Evolutionary conservation across 2,797 vertebrate species (phyloP).

Genomic region (Cetoscarus ocellatus): DNA sequence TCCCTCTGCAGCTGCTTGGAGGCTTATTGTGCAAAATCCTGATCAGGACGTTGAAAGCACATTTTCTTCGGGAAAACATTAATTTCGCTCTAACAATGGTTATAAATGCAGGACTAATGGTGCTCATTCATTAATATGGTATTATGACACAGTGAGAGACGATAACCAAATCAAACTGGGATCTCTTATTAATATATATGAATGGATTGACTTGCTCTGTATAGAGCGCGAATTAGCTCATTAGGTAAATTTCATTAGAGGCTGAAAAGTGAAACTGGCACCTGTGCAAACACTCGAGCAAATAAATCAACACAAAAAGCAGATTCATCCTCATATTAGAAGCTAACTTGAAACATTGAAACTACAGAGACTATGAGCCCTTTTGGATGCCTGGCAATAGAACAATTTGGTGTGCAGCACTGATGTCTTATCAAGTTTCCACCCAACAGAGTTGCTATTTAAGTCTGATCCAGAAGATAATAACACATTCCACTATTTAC

Average conservation of each 20-base stretch:
- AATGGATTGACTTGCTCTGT: conserved; percentile 68
- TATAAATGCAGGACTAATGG: conserved; percentile 72
- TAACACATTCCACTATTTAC: too few relatives aligned
- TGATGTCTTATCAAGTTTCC: too few relatives aligned
- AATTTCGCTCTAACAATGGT: conserved; percentile 58
- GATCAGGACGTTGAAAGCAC: conserved; percentile 57
- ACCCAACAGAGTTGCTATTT: too few relatives aligned
- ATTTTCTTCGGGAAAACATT: conserved; percentile 63
- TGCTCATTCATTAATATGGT: conserved; percentile 77
- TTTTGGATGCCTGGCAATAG: neutral
- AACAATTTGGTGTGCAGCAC: too few relatives aligned
- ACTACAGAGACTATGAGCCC: conserved; percentile 6
- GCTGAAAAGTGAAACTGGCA: conserved; percentile 59
- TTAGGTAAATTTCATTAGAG: conserved; percentile 67
- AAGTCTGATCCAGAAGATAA: too few relatives aligned
- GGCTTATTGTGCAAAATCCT: conserved; percentile 61
- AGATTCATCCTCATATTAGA: conserved; percentile 45
- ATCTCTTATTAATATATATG: conserved; percentile 78
- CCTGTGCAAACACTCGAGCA: conserved; percentile 33
- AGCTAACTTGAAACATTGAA: conserved; percentile 19
- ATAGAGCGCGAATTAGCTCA: conserved; percentile 76
- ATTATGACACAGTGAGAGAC: conserved; percentile 68
- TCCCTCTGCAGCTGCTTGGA: conserved; percentile 59
- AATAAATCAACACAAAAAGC: conserved; percentile 10
- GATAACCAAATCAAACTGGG: conserved; percentile 73